Evolutionary conservation across 2,797 vertebrate genomes (phyloP).

Genomic region (Phataginus tricuspis): DNA sequence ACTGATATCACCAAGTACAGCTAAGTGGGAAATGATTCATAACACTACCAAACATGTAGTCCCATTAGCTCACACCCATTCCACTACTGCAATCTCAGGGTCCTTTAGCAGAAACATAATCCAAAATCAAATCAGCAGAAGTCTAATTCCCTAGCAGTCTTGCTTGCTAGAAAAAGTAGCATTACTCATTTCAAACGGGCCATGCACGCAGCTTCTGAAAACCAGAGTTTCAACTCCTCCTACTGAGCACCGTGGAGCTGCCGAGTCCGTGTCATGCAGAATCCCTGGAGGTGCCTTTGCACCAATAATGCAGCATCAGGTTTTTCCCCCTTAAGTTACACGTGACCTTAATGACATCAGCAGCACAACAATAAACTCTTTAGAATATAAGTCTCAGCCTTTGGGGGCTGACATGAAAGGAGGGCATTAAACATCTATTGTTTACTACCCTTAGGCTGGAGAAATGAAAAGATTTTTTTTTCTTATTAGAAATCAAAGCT

Average conservation of each 20-base stretch:
- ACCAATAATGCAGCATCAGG: conserved; percentile 58
- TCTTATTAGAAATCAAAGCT: conserved; percentile 78
- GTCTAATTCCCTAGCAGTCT: background rate
- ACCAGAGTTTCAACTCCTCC: conserved; percentile 49
- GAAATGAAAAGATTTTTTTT: conserved; percentile 85
- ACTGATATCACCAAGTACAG: background rate
- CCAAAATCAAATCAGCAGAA: background rate
- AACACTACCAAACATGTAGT: background rate
- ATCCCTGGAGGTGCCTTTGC: conserved; percentile 71
- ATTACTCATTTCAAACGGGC: conserved; percentile 10
- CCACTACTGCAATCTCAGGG: background rate
- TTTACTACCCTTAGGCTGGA: conserved; percentile 80
- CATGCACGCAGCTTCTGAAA: conserved; percentile 32
- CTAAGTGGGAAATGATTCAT: background rate
- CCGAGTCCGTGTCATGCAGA: background rate
- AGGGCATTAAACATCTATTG: conserved; percentile 81
- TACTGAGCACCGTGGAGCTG: conserved; percentile 35
- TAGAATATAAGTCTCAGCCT: conserved; percentile 71
- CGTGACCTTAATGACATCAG: conserved; percentile 78
- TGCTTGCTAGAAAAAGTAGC: background rate
- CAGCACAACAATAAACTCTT: conserved; percentile 76
- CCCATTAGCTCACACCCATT: background rate
- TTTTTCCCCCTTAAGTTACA: conserved; percentile 55
- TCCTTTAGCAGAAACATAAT: background rate
- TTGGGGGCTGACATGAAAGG: conserved; percentile 75